Conservation (phyloP, 2,888 invertebrate genomes). For the Drosophila robusta region DNA sequence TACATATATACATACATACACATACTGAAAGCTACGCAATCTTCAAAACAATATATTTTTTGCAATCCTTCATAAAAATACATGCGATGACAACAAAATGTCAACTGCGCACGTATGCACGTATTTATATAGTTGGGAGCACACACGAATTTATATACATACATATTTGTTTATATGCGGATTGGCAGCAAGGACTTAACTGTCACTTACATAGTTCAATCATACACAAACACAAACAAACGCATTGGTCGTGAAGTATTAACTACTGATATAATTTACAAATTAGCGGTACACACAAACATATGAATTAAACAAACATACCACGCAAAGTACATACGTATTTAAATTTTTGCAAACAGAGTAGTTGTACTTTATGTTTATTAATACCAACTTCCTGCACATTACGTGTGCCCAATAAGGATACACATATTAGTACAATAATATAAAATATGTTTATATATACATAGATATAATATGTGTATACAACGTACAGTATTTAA, state of each 20-base stretch:
- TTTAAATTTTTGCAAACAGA: not conserved
- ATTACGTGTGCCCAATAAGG: conserved; percentile 8
- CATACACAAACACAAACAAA: not conserved
- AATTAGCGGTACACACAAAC: not conserved
- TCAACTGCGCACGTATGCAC: not conserved
- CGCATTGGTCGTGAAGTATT: not conserved
- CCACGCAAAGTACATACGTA: not conserved
- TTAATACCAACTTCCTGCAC: not conserved
- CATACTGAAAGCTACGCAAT: not conserved
- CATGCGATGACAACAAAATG: not conserved
- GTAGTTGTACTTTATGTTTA: not conserved
- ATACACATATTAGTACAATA: not conserved
- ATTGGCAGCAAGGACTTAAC: not conserved
- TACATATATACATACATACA: not conserved
- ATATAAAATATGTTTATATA: not conserved
- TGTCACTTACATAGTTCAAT: not conserved
- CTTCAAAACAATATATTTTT: not conserved
- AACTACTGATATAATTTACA: too few relatives aligned
- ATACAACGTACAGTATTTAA: not conserved
- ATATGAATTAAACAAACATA: too few relatives aligned
- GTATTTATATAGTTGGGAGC: not conserved
- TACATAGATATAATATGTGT: not conserved
- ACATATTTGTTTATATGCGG: not conserved
- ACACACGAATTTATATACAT: conserved; percentile 2
- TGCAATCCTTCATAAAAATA: not conserved